Evolutionary conservation across 1,140 invertebrate genomes (phyloP).

Genomic region (Drosophila lini): DNA sequence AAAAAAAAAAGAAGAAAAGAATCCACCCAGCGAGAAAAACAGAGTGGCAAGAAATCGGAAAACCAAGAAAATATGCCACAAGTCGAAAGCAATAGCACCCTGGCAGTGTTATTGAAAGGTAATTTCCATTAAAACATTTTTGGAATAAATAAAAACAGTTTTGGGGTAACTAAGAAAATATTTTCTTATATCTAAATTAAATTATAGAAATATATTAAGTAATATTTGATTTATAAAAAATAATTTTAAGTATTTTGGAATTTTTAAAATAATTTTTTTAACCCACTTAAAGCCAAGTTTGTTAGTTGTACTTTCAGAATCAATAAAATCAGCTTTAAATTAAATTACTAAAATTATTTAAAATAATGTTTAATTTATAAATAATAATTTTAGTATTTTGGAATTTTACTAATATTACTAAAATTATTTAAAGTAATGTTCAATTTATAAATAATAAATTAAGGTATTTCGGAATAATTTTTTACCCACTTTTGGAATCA

Average conservation of each 20-base stretch:
- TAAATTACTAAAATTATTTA: neutral
- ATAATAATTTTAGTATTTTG: neutral
- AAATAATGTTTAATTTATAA: neutral
- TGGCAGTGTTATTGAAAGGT: neutral
- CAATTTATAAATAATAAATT: no score
- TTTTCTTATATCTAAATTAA: neutral
- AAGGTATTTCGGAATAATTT: no score
- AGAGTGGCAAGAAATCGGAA: slow-evolving; percentile 20
- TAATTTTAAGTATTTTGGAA: no score
- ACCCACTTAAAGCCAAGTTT: no score
- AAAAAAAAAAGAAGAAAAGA: slow-evolving; percentile 1
- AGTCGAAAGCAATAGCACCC: slow-evolving; percentile 1
- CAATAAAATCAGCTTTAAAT: no score
- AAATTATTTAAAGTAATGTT: neutral
- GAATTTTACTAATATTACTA: no score
- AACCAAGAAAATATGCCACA: slow-evolving; percentile 8
- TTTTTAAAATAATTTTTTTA: no score
- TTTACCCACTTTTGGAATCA: no score
- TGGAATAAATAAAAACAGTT: no score
- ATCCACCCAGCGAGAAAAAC: neutral
- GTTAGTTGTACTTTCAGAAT: no score
- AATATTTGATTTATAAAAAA: no score
- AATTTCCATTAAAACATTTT: neutral
- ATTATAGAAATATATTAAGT: neutral
- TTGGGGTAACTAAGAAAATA: no score